phyloP scores from a whole-genome alignment of 2,113 vertebrate species.

The Tylochromis polylepis region DNA sequence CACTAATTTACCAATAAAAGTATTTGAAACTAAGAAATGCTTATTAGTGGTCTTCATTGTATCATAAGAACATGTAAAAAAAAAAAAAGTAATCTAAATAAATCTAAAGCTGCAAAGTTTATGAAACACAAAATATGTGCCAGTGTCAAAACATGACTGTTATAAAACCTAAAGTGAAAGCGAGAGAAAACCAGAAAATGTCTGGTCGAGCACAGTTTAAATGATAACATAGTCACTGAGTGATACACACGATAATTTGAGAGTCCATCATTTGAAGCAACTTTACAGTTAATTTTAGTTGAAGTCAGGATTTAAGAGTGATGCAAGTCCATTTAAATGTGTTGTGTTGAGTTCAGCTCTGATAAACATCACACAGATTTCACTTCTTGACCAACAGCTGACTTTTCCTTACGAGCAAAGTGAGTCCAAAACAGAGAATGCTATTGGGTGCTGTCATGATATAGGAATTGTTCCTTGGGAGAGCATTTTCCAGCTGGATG shows the following conservation, averaged over 20 bases:
- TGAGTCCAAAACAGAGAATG: not conserved
- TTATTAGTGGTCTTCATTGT: not conserved
- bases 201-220: not conserved
- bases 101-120: not conserved
- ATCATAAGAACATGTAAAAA: not conserved
- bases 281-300: not conserved
- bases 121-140: not conserved
- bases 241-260: too few relatives aligned
- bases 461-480: not conserved
- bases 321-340: not conserved
- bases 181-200: not conserved
- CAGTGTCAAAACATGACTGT: too few relatives aligned
- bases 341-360: not conserved
- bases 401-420: not conserved
- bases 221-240: too few relatives aligned
- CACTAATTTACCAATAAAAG: not conserved
- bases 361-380: not conserved
- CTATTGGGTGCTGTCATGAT: not conserved
- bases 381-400: not conserved
- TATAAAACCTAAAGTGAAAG: too few relatives aligned
- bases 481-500: not conserved
- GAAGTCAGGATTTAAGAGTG: not conserved
- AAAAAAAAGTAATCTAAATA: not conserved
- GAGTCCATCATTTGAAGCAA: not conserved
- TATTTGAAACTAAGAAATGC: not conserved